Evolutionary conservation across 2,113 vertebrate species (phyloP), one percentile per base, ranked within the genome.

Genomic region (Leptobrachium ailaonicum): DNA sequence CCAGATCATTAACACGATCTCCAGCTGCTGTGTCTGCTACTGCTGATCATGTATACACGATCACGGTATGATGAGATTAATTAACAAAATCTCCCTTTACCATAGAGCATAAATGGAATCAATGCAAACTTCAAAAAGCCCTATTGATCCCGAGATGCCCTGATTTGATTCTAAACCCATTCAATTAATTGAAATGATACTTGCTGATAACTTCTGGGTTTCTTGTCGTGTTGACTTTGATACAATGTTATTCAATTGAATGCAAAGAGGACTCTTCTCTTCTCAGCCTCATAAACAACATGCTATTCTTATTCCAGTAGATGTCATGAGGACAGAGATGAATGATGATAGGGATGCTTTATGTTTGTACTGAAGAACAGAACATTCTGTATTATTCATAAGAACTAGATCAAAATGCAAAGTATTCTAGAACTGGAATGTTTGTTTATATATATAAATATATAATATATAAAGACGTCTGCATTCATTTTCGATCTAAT

Each of bases 161-260:
- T 92, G 91, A 89, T 94, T 93, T 94, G 90, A 91, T 94, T 92
- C 91, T 88, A 91, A 53, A 83, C 86, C 88, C 92, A 93, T 95
- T 91, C 90, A 89, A 91, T 95, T 96, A 94, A 95, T 92, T 91
- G 90, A 90, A 93, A 90, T 89, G 88, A 92, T 90, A 89, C 41
- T 89, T 88, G 89, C 85, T 85, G 89, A 89, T 90, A 90, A 89
- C 87, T 89, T 87, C 75, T 84, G 83, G 86, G 87, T 83, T 84
- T 81, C 72, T 71, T 20, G 20, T 41, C 73, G 81, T 82, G 85
- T 82, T 90, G 88, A 89, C 88, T 92, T 90, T 87, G 85, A 84
- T 87, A 79, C 63, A 85, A 84, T 64, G 66, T 88, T 84, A 85
- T 87, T 88, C 88, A 84, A 88, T 87, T 85, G 87, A 84, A 87